These are phyloP conservation scores for Drosophila kikkawai DNA, from an alignment of 1,140 invertebrate species.

Conservation along the genomic window DNA sequence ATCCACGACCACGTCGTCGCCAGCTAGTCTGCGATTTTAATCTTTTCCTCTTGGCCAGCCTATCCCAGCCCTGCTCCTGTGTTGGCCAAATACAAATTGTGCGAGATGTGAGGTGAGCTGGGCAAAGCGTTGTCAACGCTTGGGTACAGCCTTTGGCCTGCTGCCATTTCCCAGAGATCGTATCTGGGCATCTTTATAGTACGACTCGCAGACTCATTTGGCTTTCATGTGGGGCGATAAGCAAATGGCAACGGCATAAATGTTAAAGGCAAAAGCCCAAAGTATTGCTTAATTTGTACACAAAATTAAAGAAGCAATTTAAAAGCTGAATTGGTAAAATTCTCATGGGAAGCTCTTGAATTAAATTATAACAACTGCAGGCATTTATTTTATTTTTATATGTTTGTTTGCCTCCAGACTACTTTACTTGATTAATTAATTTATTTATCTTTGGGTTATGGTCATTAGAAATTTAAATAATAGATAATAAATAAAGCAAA, in stretches of 20 bases:
- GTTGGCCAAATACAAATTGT: conserved; percentile 61
- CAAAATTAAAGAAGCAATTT: not conserved
- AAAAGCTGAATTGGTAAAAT: not conserved
- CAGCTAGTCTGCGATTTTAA: conserved; percentile 76
- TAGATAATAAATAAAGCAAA: not conserved
- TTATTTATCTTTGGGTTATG: not conserved
- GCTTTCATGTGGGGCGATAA: conserved; percentile 34
- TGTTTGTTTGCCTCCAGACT: not conserved
- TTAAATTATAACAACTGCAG: not conserved
- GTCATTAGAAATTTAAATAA: not conserved
- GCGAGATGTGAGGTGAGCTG: conserved; percentile 29
- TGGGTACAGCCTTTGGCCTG: conserved; percentile 12
- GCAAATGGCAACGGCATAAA: conserved; percentile 9
- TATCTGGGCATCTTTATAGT: conserved; percentile 39
- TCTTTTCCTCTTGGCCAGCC: conserved; percentile 52
- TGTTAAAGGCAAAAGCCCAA: conserved; percentile 2
- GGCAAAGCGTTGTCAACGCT: conserved; percentile 33
- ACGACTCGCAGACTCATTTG: conserved; percentile 33
- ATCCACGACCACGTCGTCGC: conserved; percentile 53
- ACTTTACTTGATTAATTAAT: not conserved
- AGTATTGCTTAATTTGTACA: conserved; percentile 12
- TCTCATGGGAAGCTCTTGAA: not conserved
- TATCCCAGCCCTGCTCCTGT: conserved; percentile 15
- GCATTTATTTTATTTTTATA: not conserved
- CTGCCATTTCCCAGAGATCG: conserved; percentile 37